Percentiles rank a stretch among this genome's conserved stretches.
These are phyloP conservation scores for Drosophila elegans DNA, from an alignment of 1,140 invertebrate species.

Conservation along the genomic window DNA sequence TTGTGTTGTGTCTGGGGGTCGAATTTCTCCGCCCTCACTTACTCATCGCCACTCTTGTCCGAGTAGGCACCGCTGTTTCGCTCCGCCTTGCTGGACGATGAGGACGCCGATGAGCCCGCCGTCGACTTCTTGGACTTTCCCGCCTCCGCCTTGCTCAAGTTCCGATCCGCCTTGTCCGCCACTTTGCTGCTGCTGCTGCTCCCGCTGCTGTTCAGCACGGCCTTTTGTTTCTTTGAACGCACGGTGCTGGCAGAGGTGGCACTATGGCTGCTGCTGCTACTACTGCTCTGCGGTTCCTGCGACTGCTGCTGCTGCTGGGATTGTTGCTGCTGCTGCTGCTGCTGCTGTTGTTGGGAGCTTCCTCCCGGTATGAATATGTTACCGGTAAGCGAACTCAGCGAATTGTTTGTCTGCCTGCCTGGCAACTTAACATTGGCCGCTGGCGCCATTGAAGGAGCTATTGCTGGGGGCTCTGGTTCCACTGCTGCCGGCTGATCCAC, in stretches of 20 bases:
- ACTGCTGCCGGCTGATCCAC: constrained; percentile 25
- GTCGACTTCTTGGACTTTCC: constrained; percentile 57
- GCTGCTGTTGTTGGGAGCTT: constrained; percentile 19
- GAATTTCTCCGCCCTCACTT: constrained; percentile 47
- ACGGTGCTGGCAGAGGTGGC: constrained; percentile 32
- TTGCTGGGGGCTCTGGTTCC: constrained; percentile 19
- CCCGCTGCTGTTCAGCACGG: constrained; percentile 31
- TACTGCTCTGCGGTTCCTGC: constrained; percentile 44
- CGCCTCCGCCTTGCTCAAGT: constrained; percentile 44
- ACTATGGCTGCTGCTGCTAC: constrained; percentile 30
- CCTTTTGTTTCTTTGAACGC: constrained; percentile 67
- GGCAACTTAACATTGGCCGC: constrained; percentile 86
- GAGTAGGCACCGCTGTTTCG: constrained; percentile 67
- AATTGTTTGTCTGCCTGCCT: constrained; percentile 94
- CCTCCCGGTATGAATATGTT: constrained; percentile 90
- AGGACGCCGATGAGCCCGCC: constrained; percentile 53
- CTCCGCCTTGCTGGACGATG: constrained; percentile 72
- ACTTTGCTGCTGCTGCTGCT: constrained; percentile 33
- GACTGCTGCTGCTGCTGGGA: constrained; percentile 20
- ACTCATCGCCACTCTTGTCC: constrained; percentile 82
- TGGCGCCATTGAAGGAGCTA: constrained; percentile 71
- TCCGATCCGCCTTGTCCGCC: constrained; percentile 48
- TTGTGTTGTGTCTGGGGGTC: constrained; percentile 18
- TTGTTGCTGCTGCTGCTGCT: constrained; percentile 25
- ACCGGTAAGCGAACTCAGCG: constrained; percentile 92